phyloP scores from a whole-genome alignment of 2,113 vertebrate species.

The Mus musculus region DNA sequence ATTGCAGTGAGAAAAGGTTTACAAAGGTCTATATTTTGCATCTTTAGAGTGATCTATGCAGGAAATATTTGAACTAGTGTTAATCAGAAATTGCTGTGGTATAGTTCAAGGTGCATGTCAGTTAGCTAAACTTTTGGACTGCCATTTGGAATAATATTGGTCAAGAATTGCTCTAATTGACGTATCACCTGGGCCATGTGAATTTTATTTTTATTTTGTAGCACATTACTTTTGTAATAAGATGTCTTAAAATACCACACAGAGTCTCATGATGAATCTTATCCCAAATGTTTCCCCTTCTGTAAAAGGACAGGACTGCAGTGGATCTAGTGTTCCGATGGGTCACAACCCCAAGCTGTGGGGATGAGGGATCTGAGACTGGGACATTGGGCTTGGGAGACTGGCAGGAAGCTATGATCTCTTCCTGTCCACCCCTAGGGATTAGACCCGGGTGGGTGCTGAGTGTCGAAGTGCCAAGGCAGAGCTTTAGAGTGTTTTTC shows the following conservation, averaged over 20 bases:
- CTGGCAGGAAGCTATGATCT: not conserved
- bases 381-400: not conserved
- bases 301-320: not conserved
- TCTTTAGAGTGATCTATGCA: not conserved
- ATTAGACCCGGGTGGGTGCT: not conserved
- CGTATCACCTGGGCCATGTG: not conserved
- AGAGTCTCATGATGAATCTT: not conserved
- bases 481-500: not conserved
- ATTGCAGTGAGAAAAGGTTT: not conserved
- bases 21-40: not conserved
- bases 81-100: not conserved
- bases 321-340: not conserved
- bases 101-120: not conserved
- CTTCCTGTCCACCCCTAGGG: not conserved
- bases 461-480: conserved; percentile 9
- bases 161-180: not conserved
- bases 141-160: not conserved
- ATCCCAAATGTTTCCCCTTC: not conserved
- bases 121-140: not conserved
- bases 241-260: not conserved
- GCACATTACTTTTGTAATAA: conserved; percentile 1
- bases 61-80: not conserved
- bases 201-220: not conserved
- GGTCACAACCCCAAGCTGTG: not conserved
- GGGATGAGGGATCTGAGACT: not conserved